Evolutionary conservation across 2,113 vertebrate species (phyloP).

Genomic region (Recurvirostra avosetta): DNA sequence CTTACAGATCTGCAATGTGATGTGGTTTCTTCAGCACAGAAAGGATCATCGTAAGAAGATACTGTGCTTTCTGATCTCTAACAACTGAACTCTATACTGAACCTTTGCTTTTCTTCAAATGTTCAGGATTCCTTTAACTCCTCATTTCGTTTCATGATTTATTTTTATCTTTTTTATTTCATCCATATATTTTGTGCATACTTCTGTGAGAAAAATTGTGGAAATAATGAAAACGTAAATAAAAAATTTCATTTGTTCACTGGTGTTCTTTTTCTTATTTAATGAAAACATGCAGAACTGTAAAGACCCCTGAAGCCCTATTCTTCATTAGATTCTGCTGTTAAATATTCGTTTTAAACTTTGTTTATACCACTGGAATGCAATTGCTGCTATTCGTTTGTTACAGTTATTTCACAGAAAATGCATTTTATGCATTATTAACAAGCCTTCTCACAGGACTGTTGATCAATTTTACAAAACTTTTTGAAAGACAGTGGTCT

Average conservation of each 20-base stretch:
- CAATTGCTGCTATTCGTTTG: neutral
- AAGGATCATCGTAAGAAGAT: neutral
- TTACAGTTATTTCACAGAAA: neutral
- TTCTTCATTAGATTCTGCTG: neutral
- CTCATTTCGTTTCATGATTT: neutral
- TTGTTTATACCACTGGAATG: neutral
- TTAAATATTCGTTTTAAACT: neutral
- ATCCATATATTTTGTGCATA: neutral
- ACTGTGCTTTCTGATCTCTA: neutral
- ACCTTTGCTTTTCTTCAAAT: neutral
- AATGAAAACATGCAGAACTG: neutral
- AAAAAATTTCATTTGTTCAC: neutral
- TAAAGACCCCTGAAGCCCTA: neutral
- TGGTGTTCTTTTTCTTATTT: neutral
- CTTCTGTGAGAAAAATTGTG: neutral
- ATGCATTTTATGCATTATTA: neutral
- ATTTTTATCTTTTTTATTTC: neutral
- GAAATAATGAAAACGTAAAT: neutral
- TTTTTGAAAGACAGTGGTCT: neutral
- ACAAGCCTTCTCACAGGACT: neutral
- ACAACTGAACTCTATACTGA: neutral
- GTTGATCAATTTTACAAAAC: neutral
- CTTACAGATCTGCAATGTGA: neutral
- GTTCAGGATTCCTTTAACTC: neutral
- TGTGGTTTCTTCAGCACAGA: neutral